Base-by-base conservation (phyloP, 2,888 invertebrate species). In the Papilio demoleus region DNA sequence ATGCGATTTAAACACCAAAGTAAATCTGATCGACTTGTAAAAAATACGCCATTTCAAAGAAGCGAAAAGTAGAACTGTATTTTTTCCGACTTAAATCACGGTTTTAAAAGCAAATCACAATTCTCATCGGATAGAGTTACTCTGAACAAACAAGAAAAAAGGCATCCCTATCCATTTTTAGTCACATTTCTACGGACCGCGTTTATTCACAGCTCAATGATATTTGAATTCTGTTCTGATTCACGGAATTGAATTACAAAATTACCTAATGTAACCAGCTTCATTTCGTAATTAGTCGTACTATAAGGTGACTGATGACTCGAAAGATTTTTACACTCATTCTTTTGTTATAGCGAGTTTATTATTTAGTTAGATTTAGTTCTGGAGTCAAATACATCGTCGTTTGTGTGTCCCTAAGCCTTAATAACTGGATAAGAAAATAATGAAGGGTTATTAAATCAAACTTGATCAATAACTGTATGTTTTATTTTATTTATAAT, bases 91-190 rank as follows among this genome's bases (percentile, higher is more conserved):
- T 73, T 69, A 74, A 76, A 77, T 74, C 74, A 74, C 68, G 67
- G 76, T 76, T 77, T 77, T 73, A 73, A 80, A 81, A 83, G 81
- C 77, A 80, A 80, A 81, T 80, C 79, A 76, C 74, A 80, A 79
- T 80, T 80, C 79, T 78, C 75, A 75, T 76, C 76, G 76, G 77
- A 77, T 79, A 73, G 77, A 80, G 76, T 78, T 78, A 80, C 79
- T 81, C 77, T 73, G 76, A 71, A 75, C 76, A 76, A 81, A 82
- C 80, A 81, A 85, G 81, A 76, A 84, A 84, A 87, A 88, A 87
- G 77, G 79, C 78, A 78, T 84, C 79, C 77, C 76, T 80, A 81
- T 75, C 77, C 87, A 88, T 85, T 88, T 88, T 85, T 83, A 85
- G 85, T 81, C 83, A 82, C 76, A 85, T 86, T 88, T 85, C 77